phyloP scores from a whole-genome alignment of 2,113 vertebrate species.

The Morone chrysops region DNA sequence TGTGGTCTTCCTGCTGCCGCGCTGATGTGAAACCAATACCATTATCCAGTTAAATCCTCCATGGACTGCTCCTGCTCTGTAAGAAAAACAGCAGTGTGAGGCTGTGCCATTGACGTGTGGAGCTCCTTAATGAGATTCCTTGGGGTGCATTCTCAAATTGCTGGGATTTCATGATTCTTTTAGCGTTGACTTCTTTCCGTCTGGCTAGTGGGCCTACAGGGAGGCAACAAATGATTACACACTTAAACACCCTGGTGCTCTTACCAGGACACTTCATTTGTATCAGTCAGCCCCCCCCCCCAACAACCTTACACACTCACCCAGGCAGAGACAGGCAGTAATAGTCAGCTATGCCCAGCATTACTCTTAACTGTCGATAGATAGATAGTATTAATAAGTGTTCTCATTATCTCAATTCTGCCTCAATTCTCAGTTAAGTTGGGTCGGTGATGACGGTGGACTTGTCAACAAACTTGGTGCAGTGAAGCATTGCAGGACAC shows the following conservation, averaged over 20 bases:
- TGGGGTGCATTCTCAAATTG: slow-evolving; percentile 61
- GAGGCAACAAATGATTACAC: slow-evolving; percentile 76
- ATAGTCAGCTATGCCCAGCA: background rate
- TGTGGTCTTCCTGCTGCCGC: slow-evolving; percentile 69
- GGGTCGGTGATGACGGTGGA: too few species aligned
- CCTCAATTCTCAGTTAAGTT: too few species aligned
- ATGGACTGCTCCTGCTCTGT: slow-evolving; percentile 55
- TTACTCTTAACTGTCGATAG: background rate
- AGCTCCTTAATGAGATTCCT: slow-evolving; percentile 78
- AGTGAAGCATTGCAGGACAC: too few species aligned
- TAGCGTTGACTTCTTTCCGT: slow-evolving; percentile 51
- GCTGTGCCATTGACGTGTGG: slow-evolving; percentile 68
- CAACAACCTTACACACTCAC: background rate
- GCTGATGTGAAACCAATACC: slow-evolving; percentile 84
- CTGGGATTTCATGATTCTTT: slow-evolving; percentile 73
- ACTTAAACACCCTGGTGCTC: slow-evolving; percentile 71
- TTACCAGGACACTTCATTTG: slow-evolving; percentile 69
- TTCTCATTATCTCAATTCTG: too few species aligned
- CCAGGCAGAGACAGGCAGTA: slow-evolving; percentile 2
- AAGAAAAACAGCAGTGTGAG: slow-evolving; percentile 65
- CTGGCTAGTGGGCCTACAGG: slow-evolving; percentile 57
- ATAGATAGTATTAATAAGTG: background rate
- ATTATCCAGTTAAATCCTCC: slow-evolving; percentile 79
- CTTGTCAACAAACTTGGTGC: too few species aligned
- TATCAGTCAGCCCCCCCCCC: slow-evolving; percentile 31